Percentiles rank a stretch among this genome's conserved stretches.
Conservation (phyloP, 2,113 vertebrate genomes). For the Hippolais icterina region DNA sequence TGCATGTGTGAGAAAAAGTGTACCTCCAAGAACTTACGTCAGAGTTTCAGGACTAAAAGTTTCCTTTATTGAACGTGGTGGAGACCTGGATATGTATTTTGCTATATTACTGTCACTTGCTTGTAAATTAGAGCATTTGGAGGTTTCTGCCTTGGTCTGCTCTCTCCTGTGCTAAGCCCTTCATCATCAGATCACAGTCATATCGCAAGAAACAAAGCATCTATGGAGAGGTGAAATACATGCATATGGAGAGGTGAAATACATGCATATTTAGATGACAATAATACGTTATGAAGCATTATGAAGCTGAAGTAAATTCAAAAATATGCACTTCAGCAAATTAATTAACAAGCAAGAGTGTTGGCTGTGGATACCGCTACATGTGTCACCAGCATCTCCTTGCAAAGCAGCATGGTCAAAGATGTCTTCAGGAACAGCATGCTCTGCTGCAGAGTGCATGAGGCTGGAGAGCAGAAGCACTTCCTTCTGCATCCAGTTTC, state of each 20-base stretch:
- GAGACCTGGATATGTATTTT: background rate
- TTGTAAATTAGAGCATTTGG: background rate
- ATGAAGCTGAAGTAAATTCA: background rate
- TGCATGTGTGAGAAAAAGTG: background rate
- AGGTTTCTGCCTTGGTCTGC: background rate
- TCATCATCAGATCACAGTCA: background rate
- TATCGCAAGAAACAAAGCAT: rapidly evolving
- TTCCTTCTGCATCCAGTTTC: background rate
- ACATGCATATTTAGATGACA: background rate
- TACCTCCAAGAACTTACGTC: background rate
- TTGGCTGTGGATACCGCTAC: background rate
- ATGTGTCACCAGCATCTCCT: background rate
- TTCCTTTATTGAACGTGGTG: rapidly evolving
- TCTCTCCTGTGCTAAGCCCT: background rate
- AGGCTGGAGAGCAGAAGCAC: background rate
- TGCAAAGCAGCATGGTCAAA: background rate
- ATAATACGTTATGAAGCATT: rapidly evolving
- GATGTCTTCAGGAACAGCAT: background rate
- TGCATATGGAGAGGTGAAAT: background rate
- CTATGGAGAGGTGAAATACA: no score
- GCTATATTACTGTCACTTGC: background rate
- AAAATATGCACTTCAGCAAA: background rate
- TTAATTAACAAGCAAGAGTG: background rate
- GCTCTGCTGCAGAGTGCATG: background rate
- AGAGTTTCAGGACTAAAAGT: background rate